phyloP scores from a whole-genome alignment of 2,797 vertebrate genomes.

The Urocyon cinereoargenteus region DNA sequence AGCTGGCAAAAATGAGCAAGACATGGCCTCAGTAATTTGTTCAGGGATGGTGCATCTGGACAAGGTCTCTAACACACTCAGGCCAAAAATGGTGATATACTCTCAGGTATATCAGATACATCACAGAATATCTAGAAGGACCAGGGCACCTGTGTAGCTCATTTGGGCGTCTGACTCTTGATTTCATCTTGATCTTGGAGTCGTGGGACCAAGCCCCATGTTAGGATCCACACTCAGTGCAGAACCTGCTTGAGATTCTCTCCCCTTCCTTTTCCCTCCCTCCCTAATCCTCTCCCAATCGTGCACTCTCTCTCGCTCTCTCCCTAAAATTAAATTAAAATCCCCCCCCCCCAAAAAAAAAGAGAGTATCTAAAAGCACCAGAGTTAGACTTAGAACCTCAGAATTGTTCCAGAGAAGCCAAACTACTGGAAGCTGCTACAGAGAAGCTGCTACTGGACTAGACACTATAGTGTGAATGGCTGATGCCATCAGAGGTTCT shows the following conservation, averaged over 20 bases:
- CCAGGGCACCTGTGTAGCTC: too few relatives aligned
- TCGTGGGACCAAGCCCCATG: too few relatives aligned
- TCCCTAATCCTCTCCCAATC: too few relatives aligned
- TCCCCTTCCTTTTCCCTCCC: too few relatives aligned
- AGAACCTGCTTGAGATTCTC: too few relatives aligned
- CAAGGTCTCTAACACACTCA: neutral
- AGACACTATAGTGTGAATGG: rapidly evolving
- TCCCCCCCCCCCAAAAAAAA: too few relatives aligned
- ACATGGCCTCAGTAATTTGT: neutral
- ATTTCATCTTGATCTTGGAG: too few relatives aligned
- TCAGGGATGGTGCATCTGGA: neutral
- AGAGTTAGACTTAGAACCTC: neutral
- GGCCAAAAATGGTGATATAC: neutral
- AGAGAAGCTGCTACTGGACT: neutral
- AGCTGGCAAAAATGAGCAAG: neutral
- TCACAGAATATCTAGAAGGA: neutral
- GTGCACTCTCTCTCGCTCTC: too few relatives aligned
- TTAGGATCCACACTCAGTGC: too few relatives aligned
- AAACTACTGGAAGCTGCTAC: neutral
- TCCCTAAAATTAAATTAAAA: too few relatives aligned
- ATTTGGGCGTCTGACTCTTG: too few relatives aligned
- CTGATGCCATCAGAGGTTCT: neutral
- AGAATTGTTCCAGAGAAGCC: neutral
- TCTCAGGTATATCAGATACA: neutral
- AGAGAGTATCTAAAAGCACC: neutral